Percentiles rank a stretch among this genome's conserved stretches.
Conservation (phyloP, 2,888 invertebrate species). For the Sarcophaga variegata region DNA sequence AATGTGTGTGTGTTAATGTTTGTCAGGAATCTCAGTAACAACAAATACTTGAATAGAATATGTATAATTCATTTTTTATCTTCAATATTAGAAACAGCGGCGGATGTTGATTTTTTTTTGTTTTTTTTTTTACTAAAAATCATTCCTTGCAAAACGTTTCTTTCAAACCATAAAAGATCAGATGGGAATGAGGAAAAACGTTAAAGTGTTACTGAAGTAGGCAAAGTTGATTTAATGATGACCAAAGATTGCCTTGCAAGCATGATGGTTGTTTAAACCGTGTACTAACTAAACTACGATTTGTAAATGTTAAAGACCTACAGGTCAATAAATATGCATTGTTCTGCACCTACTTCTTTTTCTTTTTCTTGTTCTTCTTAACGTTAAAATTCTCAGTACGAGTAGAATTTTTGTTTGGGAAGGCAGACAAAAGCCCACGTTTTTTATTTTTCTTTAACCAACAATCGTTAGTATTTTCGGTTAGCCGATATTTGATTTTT, state of each 20-base stretch:
- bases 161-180: neutral
- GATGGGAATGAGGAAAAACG: neutral
- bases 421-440: conserved; percentile 30
- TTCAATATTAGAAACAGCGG: neutral
- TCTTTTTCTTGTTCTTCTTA: conserved; percentile 30
- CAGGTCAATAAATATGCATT: conserved; percentile 62
- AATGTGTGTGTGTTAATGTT: neutral
- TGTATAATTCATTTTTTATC: neutral
- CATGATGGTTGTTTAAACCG: conserved; percentile 50
- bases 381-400: neutral
- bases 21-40: neutral
- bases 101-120: neutral
- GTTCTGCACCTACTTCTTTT: conserved; percentile 61
- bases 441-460: neutral
- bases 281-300: conserved; percentile 46
- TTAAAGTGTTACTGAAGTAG: conserved; percentile 62
- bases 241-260: conserved; percentile 49
- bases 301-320: conserved; percentile 60
- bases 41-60: neutral
- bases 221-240: conserved; percentile 64
- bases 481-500: conserved; percentile 12
- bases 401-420: conserved; percentile 1
- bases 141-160: conserved; percentile 1
- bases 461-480: conserved; percentile 29
- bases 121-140: neutral